Conservation (phyloP, 1,140 invertebrate species). For the Bombus confusus region DNA sequence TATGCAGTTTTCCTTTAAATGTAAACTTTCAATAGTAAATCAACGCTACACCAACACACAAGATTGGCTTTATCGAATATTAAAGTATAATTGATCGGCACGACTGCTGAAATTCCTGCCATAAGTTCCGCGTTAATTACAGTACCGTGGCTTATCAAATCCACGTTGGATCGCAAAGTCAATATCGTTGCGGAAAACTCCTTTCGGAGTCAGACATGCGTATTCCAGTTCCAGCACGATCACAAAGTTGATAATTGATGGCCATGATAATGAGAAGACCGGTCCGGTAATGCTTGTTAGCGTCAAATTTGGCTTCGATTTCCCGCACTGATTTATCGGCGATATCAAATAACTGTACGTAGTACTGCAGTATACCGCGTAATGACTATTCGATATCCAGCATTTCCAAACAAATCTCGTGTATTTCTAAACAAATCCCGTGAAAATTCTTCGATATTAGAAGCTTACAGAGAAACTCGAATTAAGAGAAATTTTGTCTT, state of each 20-base stretch:
- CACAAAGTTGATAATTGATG: slow-evolving; percentile 24
- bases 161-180: background rate
- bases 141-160: background rate
- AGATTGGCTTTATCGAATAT: background rate
- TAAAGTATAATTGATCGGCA: background rate
- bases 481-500: background rate
- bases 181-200: slow-evolving; percentile 9
- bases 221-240: background rate
- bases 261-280: slow-evolving; percentile 11
- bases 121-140: background rate
- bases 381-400: background rate
- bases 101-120: background rate
- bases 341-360: slow-evolving; percentile 11
- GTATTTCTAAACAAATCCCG: no score
- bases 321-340: background rate
- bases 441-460: no score
- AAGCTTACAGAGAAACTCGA: no score
- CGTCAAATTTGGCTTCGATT: slow-evolving; percentile 27
- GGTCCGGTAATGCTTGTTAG: slow-evolving; percentile 8
- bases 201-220: background rate
- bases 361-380: no score
- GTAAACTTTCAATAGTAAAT: background rate
- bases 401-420: background rate
- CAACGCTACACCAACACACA: no score
- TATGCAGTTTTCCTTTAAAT: no score